Base-by-base conservation (phyloP, 1,140 invertebrate genomes). In the Hypothenemus hampei region DNA sequence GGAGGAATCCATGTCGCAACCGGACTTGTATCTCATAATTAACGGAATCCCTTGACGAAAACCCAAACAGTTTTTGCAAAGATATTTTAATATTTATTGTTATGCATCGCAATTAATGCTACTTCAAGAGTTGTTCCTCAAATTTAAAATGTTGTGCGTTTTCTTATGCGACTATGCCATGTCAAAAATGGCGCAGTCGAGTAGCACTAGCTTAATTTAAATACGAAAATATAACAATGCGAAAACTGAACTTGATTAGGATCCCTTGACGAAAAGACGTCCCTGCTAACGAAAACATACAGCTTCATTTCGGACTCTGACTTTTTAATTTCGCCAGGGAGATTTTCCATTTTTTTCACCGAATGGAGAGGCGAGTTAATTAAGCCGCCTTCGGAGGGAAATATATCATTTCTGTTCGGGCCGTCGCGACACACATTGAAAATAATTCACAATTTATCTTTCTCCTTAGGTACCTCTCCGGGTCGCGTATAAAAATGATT, bases 1-100 rank as follows among this genome's bases (percentile, higher is more conserved):
- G 36, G 50, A 49, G 57, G 54, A 50, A 36, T 53, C 6, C n/a
- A n/a, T n/a, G n/a, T n/a, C n/a, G n/a, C n/a, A n/a, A 50, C 59
- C 49, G 54, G 59, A 56, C 59, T 60, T 60, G 59, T 60, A 53
- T 53, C 59, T 60, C 59, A 54, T 60, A 60, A 60, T 60, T 60
- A 60, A 60, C 54, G 54, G 41, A 10, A 36, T 54, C 46, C 59
- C 59, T 41, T 36, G 36, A 19, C 33, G 49, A 48, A 35, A 45
- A 23, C 21, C n/a, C 20, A 22, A 29, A 24, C 16, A 55, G 45
- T 53, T 46, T 58, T 46, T 58, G 56, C 53, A 56, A 26, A n/a
- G n/a, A n/a, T n/a, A n/a, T n/a, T n/a, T n/a, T n/a, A n/a, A n/a
- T n/a, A n/a, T n/a, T n/a, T n/a, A n/a, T n/a, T n/a, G n/a, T n/a